Conservation (phyloP, 2,888 invertebrate genomes). For the Bimastos eiseni region DNA sequence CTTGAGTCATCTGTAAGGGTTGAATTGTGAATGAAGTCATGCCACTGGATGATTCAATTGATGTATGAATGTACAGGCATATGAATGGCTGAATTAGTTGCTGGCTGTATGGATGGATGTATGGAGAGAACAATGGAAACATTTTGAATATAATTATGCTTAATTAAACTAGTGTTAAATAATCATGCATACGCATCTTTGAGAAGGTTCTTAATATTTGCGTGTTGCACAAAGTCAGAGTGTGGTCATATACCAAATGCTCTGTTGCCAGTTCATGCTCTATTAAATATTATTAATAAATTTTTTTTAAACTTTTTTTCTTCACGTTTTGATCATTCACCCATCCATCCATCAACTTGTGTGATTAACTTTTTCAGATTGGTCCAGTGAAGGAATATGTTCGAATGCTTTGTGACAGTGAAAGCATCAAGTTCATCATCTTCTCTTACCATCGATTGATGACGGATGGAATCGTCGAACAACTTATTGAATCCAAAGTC, state of each 20-base stretch:
- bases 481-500: constrained; percentile 51
- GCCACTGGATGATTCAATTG: too few relatives aligned
- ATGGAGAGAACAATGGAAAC: not conserved
- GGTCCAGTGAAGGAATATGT: constrained; percentile 58
- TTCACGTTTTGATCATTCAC: not conserved
- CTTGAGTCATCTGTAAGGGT: too few relatives aligned
- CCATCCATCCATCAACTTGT: not conserved
- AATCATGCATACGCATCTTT: not conserved
- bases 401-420: constrained; percentile 56
- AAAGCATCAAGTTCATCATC: constrained; percentile 55
- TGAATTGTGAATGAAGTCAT: too few relatives aligned
- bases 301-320: not conserved
- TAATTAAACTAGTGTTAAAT: not conserved
- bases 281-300: not conserved
- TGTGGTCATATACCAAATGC: not conserved
- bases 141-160: not conserved
- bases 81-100: too few relatives aligned
- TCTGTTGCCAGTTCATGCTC: not conserved
- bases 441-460: constrained; percentile 60
- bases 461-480: constrained; percentile 57
- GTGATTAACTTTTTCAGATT: constrained; percentile 47
- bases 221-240: not conserved
- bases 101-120: too few relatives aligned
- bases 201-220: not conserved
- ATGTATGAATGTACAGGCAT: too few relatives aligned